Percentiles rank a stretch among this genome's conserved stretches.
These are phyloP conservation scores for Chrysolina americana DNA, from an alignment of 2,888 invertebrate genomes.

Conservation along the genomic window DNA sequence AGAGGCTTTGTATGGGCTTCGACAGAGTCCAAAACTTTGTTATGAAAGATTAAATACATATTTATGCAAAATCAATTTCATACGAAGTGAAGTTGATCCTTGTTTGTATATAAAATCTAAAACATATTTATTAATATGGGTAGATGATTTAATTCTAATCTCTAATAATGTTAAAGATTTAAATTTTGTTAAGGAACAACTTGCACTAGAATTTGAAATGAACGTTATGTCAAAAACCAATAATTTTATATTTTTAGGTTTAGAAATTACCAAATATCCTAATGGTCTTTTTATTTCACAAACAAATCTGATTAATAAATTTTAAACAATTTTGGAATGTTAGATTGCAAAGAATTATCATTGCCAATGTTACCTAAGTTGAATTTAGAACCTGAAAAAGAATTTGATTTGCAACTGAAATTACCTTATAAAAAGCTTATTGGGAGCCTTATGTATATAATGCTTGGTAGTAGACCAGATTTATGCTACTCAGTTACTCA, in stretches of 20 bases:
- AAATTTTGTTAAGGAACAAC: slow-evolving; percentile 32
- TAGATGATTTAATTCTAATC: slow-evolving; percentile 49
- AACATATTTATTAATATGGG: slow-evolving; percentile 45
- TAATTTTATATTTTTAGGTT: slow-evolving; percentile 42
- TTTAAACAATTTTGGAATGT: slow-evolving; percentile 46
- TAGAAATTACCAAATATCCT: slow-evolving; percentile 40
- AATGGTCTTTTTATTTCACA: slow-evolving; percentile 33
- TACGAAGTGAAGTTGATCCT: slow-evolving; percentile 43
- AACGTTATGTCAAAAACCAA: slow-evolving; percentile 41
- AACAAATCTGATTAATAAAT: slow-evolving; percentile 46
- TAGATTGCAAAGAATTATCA: slow-evolving; percentile 34
- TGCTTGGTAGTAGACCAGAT: slow-evolving; percentile 47
- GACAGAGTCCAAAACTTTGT: slow-evolving; percentile 32
- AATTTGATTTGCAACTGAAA: slow-evolving; percentile 21
- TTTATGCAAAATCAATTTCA: background rate
- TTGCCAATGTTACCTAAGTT: slow-evolving; percentile 44
- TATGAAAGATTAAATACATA: slow-evolving; percentile 14
- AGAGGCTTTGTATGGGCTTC: slow-evolving; percentile 30
- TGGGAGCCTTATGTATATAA: slow-evolving; percentile 47
- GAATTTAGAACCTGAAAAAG: slow-evolving; percentile 29
- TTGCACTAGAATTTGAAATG: slow-evolving; percentile 43
- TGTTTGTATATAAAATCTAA: slow-evolving; percentile 49
- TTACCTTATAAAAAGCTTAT: slow-evolving; percentile 44
- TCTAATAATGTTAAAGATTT: slow-evolving; percentile 37
- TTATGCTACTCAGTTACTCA: slow-evolving; percentile 47